Percentiles rank a stretch among this genome's conserved stretches.
Evolutionary conservation across 30 jellyfish, hydroid and myxozoan species (phyloP).

Genomic region (Hydractinia symbiolongicarpus): DNA sequence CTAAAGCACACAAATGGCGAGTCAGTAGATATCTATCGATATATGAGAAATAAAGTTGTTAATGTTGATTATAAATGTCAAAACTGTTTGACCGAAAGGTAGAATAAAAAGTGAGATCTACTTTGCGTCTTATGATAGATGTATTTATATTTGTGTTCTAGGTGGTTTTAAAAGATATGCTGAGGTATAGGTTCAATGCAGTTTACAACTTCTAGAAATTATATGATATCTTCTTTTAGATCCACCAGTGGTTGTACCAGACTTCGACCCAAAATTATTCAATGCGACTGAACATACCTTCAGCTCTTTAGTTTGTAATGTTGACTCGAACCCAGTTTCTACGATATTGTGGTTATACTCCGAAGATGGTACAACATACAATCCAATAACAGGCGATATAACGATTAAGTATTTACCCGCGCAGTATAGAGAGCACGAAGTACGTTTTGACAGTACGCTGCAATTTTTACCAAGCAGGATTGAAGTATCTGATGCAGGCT

Average conservation of each 20-base stretch:
- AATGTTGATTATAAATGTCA: too few species aligned
- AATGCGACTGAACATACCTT: background rate
- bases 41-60: too few species aligned
- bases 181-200: too few species aligned
- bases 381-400: background rate
- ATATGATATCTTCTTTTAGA: background rate
- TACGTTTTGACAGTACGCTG: background rate
- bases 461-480: background rate
- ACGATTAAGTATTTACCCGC: background rate
- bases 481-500: slow-evolving; percentile 20
- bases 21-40: too few species aligned
- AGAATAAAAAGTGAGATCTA: too few species aligned
- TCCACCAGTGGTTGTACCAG: slow-evolving; percentile 15
- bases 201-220: background rate
- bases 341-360: background rate
- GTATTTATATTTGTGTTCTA: too few species aligned
- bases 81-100: too few species aligned
- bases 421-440: background rate
- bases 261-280: background rate
- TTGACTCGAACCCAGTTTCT: slow-evolving; percentile 24
- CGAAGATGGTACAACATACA: slow-evolving; percentile 8
- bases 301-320: background rate
- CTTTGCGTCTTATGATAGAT: too few species aligned
- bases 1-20: too few species aligned
- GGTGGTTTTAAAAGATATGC: too few species aligned